Evolutionary conservation across 2,797 vertebrate species (phyloP).

Genomic region (Parotocinclus haroldoi): DNA sequence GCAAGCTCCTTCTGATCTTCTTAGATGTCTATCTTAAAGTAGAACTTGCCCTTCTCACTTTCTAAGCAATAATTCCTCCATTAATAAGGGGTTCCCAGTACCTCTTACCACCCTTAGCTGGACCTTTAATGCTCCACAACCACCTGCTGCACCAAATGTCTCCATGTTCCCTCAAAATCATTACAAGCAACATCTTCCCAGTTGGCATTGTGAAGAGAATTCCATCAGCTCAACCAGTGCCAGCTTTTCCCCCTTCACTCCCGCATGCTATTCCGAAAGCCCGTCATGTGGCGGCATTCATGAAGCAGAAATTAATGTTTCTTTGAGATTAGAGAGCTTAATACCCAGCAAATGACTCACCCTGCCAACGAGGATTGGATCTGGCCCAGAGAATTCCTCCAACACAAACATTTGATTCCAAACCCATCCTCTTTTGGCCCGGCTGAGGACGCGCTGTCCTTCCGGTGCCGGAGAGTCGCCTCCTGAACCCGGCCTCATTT

Average conservation of each 20-base stretch:
- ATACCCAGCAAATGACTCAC: slow-evolving; percentile 83
- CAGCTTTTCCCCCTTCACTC: slow-evolving; percentile 21
- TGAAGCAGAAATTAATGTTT: slow-evolving; percentile 73
- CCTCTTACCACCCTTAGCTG: too few relatives aligned
- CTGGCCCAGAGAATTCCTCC: slow-evolving; percentile 99
- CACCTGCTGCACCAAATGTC: not conserved
- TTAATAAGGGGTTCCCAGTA: too few relatives aligned
- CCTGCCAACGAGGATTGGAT: slow-evolving; percentile 98
- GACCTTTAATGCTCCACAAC: too few relatives aligned
- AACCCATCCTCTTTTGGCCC: slow-evolving; percentile 98
- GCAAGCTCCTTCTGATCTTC: too few relatives aligned
- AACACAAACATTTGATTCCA: slow-evolving; percentile 99
- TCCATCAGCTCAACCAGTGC: not conserved
- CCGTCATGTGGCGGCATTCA: slow-evolving; percentile 56
- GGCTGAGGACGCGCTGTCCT: slow-evolving; percentile 90
- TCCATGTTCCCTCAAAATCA: not conserved
- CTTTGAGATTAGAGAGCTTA: slow-evolving; percentile 74
- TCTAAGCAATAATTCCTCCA: too few relatives aligned
- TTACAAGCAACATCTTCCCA: not conserved
- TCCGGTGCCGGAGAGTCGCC: slow-evolving; percentile 67
- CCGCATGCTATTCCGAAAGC: slow-evolving; percentile 29
- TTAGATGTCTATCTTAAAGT: too few relatives aligned
- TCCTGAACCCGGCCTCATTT: slow-evolving; percentile 28
- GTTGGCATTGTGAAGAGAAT: not conserved
- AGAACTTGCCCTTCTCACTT: too few relatives aligned